Conservation (phyloP, 2,888 invertebrate genomes). For the Hypolimnas misippus region DNA sequence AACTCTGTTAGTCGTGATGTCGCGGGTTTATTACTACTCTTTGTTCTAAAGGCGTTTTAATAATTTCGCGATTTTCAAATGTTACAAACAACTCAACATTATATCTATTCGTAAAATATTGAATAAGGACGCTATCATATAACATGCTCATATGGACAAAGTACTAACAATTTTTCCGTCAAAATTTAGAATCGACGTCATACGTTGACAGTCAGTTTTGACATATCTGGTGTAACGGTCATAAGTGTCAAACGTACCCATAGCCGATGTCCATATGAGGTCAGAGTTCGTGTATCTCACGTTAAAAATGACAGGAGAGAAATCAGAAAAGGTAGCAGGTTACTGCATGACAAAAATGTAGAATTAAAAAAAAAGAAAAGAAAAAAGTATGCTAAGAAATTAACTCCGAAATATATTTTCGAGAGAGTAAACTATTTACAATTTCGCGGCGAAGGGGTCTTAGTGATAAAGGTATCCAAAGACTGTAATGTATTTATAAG, state of each 20-base stretch:
- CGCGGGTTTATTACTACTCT: not conserved
- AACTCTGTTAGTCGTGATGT: not conserved
- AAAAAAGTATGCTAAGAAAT: constrained; percentile 59
- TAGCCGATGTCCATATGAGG: constrained; percentile 33
- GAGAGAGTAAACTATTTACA: constrained; percentile 80
- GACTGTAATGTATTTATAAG: constrained; percentile 81
- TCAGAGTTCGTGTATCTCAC: constrained; percentile 27
- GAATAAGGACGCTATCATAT: constrained; percentile 30
- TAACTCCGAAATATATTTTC: constrained; percentile 82
- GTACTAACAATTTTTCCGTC: constrained; percentile 5
- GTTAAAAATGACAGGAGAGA: constrained; percentile 36
- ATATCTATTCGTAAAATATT: not conserved
- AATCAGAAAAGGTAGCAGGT: constrained; percentile 20
- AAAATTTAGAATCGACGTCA: not conserved
- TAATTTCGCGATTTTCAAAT: not conserved
- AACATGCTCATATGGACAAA: constrained; percentile 40
- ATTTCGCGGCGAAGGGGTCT: constrained; percentile 75
- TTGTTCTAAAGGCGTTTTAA: not conserved
- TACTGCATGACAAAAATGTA: constrained; percentile 36
- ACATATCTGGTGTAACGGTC: too few relatives aligned
- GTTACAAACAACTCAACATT: not conserved
- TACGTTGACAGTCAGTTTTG: not conserved
- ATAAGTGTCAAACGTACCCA: not conserved
- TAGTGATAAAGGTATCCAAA: constrained; percentile 82
- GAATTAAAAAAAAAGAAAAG: constrained; percentile 59